These are phyloP conservation scores for Stenopsyche tienmushanensis DNA, from an alignment of 1,140 invertebrate genomes.

Conservation along the genomic window DNA sequence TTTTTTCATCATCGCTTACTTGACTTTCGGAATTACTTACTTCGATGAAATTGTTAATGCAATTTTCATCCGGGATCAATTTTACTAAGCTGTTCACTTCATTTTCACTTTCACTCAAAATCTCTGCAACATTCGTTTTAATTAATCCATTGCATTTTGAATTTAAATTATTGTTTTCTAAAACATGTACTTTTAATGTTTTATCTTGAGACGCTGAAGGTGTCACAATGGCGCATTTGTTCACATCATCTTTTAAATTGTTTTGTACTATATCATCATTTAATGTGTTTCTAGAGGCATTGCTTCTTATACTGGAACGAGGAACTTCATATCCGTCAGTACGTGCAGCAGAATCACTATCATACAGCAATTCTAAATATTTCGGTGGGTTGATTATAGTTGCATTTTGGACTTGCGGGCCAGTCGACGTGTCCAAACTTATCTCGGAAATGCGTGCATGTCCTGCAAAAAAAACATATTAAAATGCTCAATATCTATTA, in stretches of 20 bases:
- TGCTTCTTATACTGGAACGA: conserved; percentile 44
- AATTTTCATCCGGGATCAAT: conserved; percentile 20
- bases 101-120: conserved; percentile 11
- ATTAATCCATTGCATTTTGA: conserved; percentile 13
- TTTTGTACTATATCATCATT: background rate
- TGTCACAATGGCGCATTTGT: background rate
- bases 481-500: too few relatives aligned
- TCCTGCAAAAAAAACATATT: conserved; percentile 17
- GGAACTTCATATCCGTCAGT: conserved; percentile 63
- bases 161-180: background rate
- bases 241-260: conserved; percentile 5
- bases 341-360: conserved; percentile 49
- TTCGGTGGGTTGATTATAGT: conserved; percentile 53
- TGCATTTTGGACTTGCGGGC: conserved; percentile 34
- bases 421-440: background rate
- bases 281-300: conserved; percentile 17
- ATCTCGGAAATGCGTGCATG: background rate
- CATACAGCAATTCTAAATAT: conserved; percentile 61
- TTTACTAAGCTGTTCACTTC: conserved; percentile 24
- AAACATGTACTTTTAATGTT: background rate
- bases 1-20: conserved; percentile 31
- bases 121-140: background rate
- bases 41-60: conserved; percentile 12
- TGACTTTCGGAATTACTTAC: conserved; percentile 17
- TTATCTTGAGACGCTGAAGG: background rate